Evolutionary conservation across 2,797 vertebrate species (phyloP).

Genomic region (Enteromius fasciolatus): DNA sequence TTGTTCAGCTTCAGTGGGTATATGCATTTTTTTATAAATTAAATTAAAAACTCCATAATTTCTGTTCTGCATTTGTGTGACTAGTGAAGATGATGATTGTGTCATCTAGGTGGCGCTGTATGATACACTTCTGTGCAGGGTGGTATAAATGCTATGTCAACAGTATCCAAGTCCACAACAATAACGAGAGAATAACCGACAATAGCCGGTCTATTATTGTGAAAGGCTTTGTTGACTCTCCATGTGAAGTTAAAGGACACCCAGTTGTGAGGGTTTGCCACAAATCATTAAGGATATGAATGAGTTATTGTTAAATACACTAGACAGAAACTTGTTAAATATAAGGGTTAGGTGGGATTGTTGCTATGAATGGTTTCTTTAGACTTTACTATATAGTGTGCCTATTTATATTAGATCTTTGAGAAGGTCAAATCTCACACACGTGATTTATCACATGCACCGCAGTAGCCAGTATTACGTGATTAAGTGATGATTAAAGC

Average conservation of each 20-base stretch:
- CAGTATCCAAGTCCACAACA: not conserved
- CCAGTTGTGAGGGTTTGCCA: not conserved
- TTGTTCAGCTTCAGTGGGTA: conserved; percentile 83
- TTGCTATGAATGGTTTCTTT: not conserved
- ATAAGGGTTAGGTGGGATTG: not conserved
- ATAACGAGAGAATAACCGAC: no score
- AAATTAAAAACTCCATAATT: conserved; percentile 80
- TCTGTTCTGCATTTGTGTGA: conserved; percentile 57
- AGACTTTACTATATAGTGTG: not conserved
- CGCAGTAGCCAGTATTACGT: not conserved
- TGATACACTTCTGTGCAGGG: not conserved
- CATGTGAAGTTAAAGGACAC: not conserved
- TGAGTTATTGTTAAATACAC: no score
- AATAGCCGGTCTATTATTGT: not conserved
- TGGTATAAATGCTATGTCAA: not conserved
- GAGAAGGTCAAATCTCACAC: not conserved
- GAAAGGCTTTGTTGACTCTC: not conserved
- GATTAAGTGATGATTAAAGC: conserved; percentile 9
- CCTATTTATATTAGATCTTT: not conserved
- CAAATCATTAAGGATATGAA: not conserved
- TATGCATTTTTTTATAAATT: conserved; percentile 76
- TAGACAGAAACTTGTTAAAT: not conserved
- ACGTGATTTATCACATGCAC: not conserved
- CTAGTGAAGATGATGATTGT: not conserved
- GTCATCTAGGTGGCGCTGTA: not conserved